Evolutionary conservation across 2,113 vertebrate genomes (phyloP).

Genomic region (Taxidea taxus): DNA sequence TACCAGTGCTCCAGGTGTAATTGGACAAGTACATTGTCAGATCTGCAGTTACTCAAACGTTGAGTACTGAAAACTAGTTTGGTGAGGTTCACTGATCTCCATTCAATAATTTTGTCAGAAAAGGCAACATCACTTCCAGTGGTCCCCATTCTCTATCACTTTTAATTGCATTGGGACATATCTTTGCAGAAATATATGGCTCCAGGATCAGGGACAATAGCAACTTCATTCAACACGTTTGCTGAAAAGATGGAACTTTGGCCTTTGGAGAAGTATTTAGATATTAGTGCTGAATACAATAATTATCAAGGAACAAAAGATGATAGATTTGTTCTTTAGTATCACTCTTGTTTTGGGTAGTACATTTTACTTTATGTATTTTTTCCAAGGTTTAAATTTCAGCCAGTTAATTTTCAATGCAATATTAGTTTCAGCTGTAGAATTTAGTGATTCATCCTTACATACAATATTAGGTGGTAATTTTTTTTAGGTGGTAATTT

Average conservation of each 20-base stretch:
- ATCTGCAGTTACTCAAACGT: background rate
- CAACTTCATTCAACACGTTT: background rate
- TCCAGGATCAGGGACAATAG: background rate
- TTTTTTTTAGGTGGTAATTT: background rate
- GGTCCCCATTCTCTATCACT: background rate
- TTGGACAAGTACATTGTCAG: background rate
- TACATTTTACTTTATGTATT: background rate
- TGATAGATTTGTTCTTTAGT: background rate
- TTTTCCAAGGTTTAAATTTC: background rate
- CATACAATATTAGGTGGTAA: background rate
- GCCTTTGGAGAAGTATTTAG: background rate
- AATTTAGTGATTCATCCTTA: background rate
- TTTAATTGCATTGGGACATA: background rate
- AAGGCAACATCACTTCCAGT: background rate
- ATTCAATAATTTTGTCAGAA: background rate
- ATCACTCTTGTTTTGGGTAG: background rate
- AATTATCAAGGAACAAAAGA: background rate
- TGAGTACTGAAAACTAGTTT: background rate
- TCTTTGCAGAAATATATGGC: background rate
- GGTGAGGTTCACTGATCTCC: background rate
- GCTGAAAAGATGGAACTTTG: background rate
- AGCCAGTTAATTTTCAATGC: background rate
- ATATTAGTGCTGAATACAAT: background rate
- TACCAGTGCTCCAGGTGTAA: background rate
- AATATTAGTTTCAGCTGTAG: background rate